These are phyloP conservation scores for Cataglyphis livida DNA, from an alignment of 2,888 invertebrate genomes.

Conservation along the genomic window DNA sequence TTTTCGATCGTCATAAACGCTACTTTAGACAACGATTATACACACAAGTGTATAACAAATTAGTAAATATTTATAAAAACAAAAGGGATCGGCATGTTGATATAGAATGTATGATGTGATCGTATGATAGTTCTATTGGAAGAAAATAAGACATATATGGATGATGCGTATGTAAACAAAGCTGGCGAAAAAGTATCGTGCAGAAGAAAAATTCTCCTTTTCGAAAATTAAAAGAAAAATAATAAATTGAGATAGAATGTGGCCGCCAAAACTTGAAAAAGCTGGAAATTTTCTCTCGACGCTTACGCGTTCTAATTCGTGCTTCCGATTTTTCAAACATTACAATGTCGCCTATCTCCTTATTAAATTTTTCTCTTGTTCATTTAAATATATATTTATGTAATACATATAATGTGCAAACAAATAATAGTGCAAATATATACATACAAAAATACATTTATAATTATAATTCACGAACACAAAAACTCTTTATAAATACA, in stretches of 20 bases:
- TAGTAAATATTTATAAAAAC: conserved; percentile 34
- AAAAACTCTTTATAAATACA: not conserved
- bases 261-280: conserved; percentile 83
- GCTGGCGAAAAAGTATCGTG: conserved; percentile 39
- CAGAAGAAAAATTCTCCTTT: conserved; percentile 59
- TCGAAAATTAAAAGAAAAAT: conserved; percentile 24
- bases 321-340: conserved; percentile 75
- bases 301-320: conserved; percentile 71
- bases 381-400: not conserved
- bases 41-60: conserved; percentile 2
- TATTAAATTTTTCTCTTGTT: not conserved
- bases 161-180: conserved; percentile 25
- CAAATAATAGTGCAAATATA: not conserved
- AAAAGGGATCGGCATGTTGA: conserved; percentile 2
- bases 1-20: conserved; percentile 28
- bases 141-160: not conserved
- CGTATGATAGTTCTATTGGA: not conserved
- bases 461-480: not conserved
- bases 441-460: not conserved
- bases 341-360: conserved; percentile 49
- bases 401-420: not conserved
- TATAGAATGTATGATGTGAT: conserved; percentile 20
- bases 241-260: conserved; percentile 68
- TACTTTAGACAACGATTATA: conserved; percentile 30
- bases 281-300: conserved; percentile 82